Evolutionary conservation across 2,888 invertebrate genomes (phyloP), one percentile per base, ranked within the genome.

Genomic region (Eurois occulta): DNA sequence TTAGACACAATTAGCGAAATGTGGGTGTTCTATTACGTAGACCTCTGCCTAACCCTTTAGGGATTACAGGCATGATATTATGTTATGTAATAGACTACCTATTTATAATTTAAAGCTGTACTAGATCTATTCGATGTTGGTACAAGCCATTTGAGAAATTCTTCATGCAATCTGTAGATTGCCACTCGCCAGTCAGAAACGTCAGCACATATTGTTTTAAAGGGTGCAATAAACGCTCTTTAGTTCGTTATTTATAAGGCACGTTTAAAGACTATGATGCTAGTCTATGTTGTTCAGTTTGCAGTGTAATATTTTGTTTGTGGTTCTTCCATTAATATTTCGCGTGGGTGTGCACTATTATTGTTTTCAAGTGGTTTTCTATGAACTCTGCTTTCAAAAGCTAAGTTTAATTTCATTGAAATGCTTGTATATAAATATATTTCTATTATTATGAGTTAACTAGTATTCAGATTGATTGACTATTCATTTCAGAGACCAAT

Each of bases 261-360:
- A 32, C 32, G 21, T 62, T 35, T 21, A 46, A 5, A 35, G 7
- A 55, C 10, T 38, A 52, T 18, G 18, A 1, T 21, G 21, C 21
- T 46, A 46, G 46, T 16, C 46, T 48, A 21, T 48, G 16, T 4
- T 16, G 16, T 21, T 28, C 32, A 18, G 21, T 38, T 18, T 62
- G 10, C 11, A 43, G 10, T 64, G 28, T 72, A 4, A 68, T 38
- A 38, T 38, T 72, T 28, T 68, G 38, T 28, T 72, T 72, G 16
- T 38, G 38, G 13, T 18, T 67, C n/a, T 1, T 13, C 68, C 4
- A 48, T 38, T 48, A 21, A 28, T 48, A 16, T 48, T 38, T 72
- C 10, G 21, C 38, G 24, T 52, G 28, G 38, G 48, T 72, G 38
- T 28, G 10, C 11, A 24, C 18, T 28, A 21, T n/a, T 24, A 70